Percentiles rank a stretch among this genome's conserved stretches.
Evolutionary conservation across 2,888 invertebrate species (phyloP).

Genomic region (Oligia fasciuncula): DNA sequence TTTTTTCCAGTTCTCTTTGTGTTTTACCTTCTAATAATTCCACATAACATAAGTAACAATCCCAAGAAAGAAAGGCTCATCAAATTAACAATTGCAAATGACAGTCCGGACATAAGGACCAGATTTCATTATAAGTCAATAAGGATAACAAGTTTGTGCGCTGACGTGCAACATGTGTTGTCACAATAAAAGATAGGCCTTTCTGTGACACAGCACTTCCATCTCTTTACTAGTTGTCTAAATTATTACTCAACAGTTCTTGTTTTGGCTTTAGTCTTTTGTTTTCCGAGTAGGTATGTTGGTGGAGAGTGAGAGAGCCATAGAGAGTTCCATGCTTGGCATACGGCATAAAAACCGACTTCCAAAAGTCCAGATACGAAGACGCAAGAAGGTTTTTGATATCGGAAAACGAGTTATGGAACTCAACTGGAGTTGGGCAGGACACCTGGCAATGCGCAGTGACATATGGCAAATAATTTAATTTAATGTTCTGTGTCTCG

Average conservation of each 20-base stretch:
- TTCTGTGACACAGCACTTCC: constrained; percentile 22
- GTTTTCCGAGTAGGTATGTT: constrained; percentile 9
- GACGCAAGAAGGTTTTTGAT: neutral
- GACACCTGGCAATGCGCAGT: neutral
- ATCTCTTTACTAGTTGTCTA: constrained; percentile 2
- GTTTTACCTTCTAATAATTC: neutral
- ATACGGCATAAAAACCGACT: neutral
- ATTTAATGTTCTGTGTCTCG: too few species aligned
- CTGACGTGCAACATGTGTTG: constrained; percentile 50
- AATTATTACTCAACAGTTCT: neutral
- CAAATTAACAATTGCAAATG: constrained; percentile 16
- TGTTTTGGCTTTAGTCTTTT: constrained; percentile 28
- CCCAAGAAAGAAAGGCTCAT: neutral
- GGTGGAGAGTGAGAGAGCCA: neutral
- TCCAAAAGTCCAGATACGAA: neutral
- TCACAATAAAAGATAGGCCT: constrained; percentile 54
- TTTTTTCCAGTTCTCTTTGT: neutral
- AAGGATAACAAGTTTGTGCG: constrained; percentile 56
- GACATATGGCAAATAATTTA: too few species aligned
- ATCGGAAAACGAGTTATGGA: neutral
- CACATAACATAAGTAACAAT: neutral
- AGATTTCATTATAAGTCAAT: constrained; percentile 47
- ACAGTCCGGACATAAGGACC: constrained; percentile 40
- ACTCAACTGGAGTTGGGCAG: neutral
- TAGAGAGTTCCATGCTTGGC: too few species aligned